phyloP scores from a whole-genome alignment of 2,797 vertebrate species.

The Cetoscarus ocellatus region DNA sequence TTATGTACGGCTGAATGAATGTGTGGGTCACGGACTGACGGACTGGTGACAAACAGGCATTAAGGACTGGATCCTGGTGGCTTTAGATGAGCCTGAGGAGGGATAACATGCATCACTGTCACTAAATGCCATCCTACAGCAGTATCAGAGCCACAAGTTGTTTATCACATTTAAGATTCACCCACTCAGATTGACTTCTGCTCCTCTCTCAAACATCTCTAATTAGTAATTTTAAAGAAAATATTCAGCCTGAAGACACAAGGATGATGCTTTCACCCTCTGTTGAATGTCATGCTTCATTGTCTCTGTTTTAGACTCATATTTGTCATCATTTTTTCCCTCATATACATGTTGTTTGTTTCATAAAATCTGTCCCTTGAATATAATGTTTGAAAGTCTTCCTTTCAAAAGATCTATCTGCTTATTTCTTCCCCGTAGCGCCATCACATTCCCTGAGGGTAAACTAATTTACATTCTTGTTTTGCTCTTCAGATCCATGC shows the following conservation, averaged over 20 bases:
- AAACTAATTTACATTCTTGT: conserved; percentile 91
- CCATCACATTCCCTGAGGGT: conserved; percentile 81
- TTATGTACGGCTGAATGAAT: too few species aligned
- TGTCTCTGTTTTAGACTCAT: not conserved
- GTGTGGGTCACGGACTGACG: too few species aligned
- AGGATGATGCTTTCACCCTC: conserved; percentile 5
- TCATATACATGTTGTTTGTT: conserved; percentile 19
- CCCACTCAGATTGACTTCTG: conserved; percentile 49
- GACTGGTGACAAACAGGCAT: too few species aligned
- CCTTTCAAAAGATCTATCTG: conserved; percentile 50
- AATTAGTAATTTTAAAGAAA: conserved; percentile 51
- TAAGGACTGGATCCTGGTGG: too few species aligned
- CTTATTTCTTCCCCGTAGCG: conserved; percentile 75
- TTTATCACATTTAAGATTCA: conserved; percentile 48
- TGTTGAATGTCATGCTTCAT: not conserved
- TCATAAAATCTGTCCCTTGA: conserved; percentile 45
- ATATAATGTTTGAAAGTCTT: conserved; percentile 42
- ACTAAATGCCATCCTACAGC: conserved; percentile 28
- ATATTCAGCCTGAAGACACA: conserved; percentile 36
- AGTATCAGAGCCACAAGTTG: conserved; percentile 31
- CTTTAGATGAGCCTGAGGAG: not conserved
- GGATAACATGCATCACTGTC: conserved; percentile 12
- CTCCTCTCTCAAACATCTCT: conserved; percentile 44
- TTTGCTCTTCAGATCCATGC: conserved; percentile 89
- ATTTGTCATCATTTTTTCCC: conserved; percentile 9